Evolutionary conservation across 1,140 invertebrate genomes (phyloP), one percentile per base, ranked within the genome.

Genomic region (Ditylenchus dipsaci): DNA sequence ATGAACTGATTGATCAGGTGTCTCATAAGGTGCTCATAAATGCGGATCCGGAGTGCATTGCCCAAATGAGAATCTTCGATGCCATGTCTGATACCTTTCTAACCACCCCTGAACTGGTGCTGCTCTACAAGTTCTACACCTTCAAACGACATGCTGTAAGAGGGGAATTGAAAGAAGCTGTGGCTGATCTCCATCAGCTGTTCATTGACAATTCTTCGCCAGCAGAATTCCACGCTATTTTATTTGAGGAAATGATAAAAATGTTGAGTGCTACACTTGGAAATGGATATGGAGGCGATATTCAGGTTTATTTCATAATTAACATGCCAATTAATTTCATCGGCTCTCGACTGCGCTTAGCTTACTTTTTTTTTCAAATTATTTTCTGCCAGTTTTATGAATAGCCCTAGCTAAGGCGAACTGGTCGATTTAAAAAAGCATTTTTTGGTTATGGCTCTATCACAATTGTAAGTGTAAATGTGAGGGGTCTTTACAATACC

Each of bases 101-200:
- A 21, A 45, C 59, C 30, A 60, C 56, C 29, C 60, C 66, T 47
- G 66, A 67, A 47, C 58, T 67, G 19, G 58, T 67, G 17, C 45
- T 67, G n/a, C 66, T 67, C 38, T 67, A 67, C 58, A 67, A 67
- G 33, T 67, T 67, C 29, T 67, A 67, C 38, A 67, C 66, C 23
- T 67, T 67, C 45, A 67, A 67, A 49, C 26, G 58, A 15, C 47
- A 26, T 33, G 15, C 60, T 30, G 17, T 33, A 29, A 58, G 60
- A 43, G 66, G 56, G 13, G 58, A 67, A 47, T 43, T 67, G 33
- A 56, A 58, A 11, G 56, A 67, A 29, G 66, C 66, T 9, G 56
- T 67, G 15, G 38, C 38, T n/a, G 29, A 63, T 21, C 56, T 67
- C 23, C 58, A 67, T n/a, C 56, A 67, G 61, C 27, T 67, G n/a